Conservation (phyloP, 2,113 vertebrate species). For the Aptenodytes forsteri region DNA sequence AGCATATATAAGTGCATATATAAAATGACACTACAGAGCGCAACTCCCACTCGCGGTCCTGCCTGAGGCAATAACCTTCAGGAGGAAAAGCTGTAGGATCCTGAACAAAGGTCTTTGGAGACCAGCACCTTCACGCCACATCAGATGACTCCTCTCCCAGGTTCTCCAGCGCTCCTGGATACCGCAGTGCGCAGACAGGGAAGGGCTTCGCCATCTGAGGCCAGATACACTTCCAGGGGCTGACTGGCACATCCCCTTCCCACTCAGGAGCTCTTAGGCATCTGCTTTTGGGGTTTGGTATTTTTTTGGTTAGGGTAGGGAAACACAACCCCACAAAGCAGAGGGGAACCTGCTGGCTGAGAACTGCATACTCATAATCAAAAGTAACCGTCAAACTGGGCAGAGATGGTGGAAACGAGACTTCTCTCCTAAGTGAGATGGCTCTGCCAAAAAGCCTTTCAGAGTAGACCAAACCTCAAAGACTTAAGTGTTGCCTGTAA, state of each 20-base stretch:
- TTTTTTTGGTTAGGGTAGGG: background rate
- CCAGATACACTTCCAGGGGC: background rate
- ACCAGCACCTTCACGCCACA: background rate
- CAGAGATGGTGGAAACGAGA: background rate
- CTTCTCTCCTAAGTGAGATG: background rate
- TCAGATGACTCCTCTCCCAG: background rate
- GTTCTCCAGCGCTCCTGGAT: background rate
- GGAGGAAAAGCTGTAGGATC: background rate
- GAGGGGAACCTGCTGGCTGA: background rate
- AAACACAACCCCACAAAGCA: background rate
- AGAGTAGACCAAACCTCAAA: background rate
- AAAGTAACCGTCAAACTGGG: no score
- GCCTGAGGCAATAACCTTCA: accelerated
- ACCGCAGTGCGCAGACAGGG: background rate
- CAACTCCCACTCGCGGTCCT: background rate
- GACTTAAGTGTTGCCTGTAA: background rate
- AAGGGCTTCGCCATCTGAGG: background rate
- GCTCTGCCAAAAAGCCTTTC: background rate
- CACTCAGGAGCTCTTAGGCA: background rate
- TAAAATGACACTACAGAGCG: background rate
- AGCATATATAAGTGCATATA: background rate
- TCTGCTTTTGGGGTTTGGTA: background rate
- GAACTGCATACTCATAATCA: background rate
- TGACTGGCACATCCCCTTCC: background rate
- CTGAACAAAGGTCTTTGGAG: background rate